A percentile compares a stretch with the other conserved stretches of the same genome.
These are phyloP conservation scores for Brenthis hecate DNA, from an alignment of 2,888 invertebrate species.

Conservation along the genomic window DNA sequence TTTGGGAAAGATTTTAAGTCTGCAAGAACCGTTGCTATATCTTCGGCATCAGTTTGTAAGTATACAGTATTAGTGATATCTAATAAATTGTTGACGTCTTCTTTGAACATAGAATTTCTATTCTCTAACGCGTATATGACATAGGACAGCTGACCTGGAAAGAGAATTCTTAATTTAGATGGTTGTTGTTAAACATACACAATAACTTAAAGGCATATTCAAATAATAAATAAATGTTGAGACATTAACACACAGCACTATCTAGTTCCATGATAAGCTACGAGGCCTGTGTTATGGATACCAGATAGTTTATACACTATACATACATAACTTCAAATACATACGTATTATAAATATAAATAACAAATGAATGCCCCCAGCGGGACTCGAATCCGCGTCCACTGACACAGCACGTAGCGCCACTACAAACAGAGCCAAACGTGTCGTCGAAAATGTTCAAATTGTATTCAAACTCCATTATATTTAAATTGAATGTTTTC, in stretches of 20 bases:
- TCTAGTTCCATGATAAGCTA: no score
- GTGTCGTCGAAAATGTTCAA: neutral
- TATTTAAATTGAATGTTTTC: no score
- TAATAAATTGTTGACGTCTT: conserved; percentile 23
- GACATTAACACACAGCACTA: no score
- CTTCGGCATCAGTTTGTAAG: conserved; percentile 8
- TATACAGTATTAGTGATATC: conserved; percentile 27
- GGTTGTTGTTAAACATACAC: neutral
- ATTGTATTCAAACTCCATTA: neutral
- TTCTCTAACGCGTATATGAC: conserved; percentile 24
- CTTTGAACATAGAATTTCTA: conserved; percentile 8
- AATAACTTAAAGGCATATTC: neutral
- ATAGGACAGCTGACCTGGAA: conserved; percentile 24
- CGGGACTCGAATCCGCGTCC: no score
- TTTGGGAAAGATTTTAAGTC: conserved; percentile 18
- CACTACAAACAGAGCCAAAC: no score
- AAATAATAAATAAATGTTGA: no score
- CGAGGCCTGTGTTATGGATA: no score
- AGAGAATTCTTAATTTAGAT: neutral
- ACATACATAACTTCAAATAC: no score
- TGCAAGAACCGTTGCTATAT: conserved; percentile 15
- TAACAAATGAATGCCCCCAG: no score
- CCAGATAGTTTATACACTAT: no score
- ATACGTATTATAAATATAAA: no score
- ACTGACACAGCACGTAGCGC: no score